Conservation (phyloP, 2,797 vertebrate species). For the Mus minutoides region DNA sequence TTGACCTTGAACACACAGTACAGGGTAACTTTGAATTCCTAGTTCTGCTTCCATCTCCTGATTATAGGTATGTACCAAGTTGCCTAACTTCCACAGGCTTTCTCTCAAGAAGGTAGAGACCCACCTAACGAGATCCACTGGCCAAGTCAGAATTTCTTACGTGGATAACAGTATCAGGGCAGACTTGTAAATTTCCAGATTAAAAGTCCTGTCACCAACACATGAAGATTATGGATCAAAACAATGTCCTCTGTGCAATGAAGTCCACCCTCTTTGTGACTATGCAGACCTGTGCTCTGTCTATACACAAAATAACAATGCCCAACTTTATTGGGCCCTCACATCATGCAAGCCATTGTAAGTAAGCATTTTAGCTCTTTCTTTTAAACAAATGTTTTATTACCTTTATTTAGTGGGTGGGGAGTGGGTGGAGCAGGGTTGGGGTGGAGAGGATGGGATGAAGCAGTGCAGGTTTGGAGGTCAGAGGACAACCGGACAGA, state of each 20-base stretch:
- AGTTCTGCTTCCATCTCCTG: neutral
- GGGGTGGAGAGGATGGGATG: neutral
- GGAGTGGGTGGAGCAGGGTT: neutral
- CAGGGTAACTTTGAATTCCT: neutral
- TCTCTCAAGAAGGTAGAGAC: conserved; percentile 5
- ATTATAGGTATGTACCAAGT: neutral
- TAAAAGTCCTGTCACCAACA: neutral
- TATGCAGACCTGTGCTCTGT: neutral
- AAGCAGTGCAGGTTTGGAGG: neutral
- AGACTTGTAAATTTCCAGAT: conserved; percentile 33
- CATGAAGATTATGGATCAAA: neutral
- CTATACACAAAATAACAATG: neutral
- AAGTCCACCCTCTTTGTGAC: neutral
- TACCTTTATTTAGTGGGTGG: neutral
- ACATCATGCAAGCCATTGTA: neutral
- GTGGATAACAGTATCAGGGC: neutral
- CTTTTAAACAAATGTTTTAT: neutral
- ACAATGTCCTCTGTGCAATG: neutral
- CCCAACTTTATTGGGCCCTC: neutral
- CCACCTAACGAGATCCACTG: neutral
- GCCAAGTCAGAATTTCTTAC: neutral
- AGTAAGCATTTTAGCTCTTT: neutral
- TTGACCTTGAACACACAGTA: neutral
- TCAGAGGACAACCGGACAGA: neutral
- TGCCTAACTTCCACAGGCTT: neutral